Percentiles rank a stretch among this genome's conserved stretches.
These are phyloP conservation scores for Hemicentrotus pulcherrimus DNA, from an alignment of 35 echinoderm and acorn worm species.

Conservation along the genomic window DNA sequence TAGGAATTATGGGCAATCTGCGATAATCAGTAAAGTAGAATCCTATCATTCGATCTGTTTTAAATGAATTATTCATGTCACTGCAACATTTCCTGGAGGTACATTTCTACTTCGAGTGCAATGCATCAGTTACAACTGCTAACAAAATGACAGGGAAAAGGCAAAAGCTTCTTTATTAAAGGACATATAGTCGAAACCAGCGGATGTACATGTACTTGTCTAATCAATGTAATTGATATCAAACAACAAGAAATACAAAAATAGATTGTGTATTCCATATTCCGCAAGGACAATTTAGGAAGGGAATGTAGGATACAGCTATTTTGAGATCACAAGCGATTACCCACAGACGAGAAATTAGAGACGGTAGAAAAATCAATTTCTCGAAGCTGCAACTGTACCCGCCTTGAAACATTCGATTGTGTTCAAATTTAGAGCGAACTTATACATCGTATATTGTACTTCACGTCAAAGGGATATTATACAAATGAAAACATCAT, in stretches of 20 bases:
- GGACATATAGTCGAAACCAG: no score
- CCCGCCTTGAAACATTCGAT: neutral
- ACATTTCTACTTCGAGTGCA: no score
- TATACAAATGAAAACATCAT: neutral
- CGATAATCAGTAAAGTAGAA: neutral
- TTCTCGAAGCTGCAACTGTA: neutral
- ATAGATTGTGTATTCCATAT: neutral
- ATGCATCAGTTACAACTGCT: no score
- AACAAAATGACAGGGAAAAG: no score
- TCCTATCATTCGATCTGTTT: neutral
- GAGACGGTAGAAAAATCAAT: neutral
- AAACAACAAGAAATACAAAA: neutral
- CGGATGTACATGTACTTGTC: neutral
- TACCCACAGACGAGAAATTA: neutral
- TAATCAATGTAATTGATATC: neutral
- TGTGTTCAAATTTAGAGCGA: neutral
- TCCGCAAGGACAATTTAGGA: neutral
- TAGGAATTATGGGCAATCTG: no score
- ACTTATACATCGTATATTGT: neutral
- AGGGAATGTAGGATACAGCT: neutral
- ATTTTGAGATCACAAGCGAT: neutral
- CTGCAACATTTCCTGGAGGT: neutral
- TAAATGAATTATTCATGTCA: neutral
- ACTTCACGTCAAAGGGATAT: neutral
- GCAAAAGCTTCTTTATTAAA: no score